A percentile compares a stretch with the other conserved stretches of the same genome.
Conservation (phyloP, 2,797 vertebrate genomes). For the Allobates femoralis region DNA sequence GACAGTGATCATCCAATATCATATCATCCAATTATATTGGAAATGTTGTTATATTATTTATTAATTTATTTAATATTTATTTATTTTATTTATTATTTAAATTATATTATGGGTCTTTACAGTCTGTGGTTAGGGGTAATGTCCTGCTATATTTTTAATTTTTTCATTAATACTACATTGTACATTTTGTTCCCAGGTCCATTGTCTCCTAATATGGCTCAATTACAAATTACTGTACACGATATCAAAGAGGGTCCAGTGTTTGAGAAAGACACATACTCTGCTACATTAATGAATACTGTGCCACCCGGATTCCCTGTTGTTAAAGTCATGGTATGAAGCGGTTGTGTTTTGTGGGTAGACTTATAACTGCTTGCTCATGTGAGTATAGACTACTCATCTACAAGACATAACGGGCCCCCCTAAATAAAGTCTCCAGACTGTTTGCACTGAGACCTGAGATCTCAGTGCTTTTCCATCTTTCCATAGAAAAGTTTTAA, state of each 20-base stretch:
- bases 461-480: too few relatives aligned
- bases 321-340: conserved; percentile 75
- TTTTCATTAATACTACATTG: background rate
- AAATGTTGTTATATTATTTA: too few relatives aligned
- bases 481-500: too few relatives aligned
- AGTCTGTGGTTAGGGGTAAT: background rate
- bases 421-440: too few relatives aligned
- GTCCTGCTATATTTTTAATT: background rate
- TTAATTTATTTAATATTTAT: too few relatives aligned
- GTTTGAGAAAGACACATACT: conserved; percentile 69
- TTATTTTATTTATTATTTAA: too few relatives aligned
- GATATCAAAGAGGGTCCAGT: conserved; percentile 75
- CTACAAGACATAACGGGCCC: too few relatives aligned
- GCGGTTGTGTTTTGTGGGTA: background rate
- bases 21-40: too few relatives aligned
- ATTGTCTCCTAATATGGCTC: conserved; percentile 63
- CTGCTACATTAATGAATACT: conserved; percentile 72
- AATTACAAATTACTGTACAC: conserved; percentile 59
- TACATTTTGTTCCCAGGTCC: conserved; percentile 46
- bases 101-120: background rate
- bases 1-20: too few relatives aligned
- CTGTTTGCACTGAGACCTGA: too few relatives aligned
- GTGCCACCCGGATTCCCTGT: conserved; percentile 73
- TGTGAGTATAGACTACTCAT: too few relatives aligned
- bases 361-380: too few relatives aligned